Conservation (phyloP, 2,797 vertebrate genomes). For the Ciconia nigra region DNA sequence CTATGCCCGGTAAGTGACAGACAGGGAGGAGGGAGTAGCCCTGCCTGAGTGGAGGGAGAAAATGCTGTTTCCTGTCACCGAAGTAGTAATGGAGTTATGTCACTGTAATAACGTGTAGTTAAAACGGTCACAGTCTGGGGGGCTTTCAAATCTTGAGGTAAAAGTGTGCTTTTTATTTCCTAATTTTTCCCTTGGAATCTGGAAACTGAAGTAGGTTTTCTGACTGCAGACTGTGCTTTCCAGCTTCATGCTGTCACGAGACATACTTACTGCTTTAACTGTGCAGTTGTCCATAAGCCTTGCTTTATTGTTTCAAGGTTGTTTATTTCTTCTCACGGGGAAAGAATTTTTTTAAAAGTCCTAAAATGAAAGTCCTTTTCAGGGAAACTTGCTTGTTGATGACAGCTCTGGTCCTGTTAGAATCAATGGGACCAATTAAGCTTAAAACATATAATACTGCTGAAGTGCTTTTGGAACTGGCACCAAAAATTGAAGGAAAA, state of each 20-base stretch:
- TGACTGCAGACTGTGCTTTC: not conserved
- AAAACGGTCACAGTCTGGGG: not conserved
- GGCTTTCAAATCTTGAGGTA: not conserved
- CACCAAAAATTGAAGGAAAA: conserved; percentile 53
- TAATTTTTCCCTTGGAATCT: not conserved
- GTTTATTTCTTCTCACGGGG: conserved; percentile 14
- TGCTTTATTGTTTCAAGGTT: conserved; percentile 40
- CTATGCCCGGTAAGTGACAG: conserved; percentile 79
- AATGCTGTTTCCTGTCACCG: not conserved
- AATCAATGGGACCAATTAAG: conserved; percentile 33
- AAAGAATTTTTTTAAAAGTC: conserved; percentile 1
- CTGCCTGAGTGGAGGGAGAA: not conserved
- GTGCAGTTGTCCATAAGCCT: not conserved
- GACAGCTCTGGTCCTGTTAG: conserved; percentile 3
- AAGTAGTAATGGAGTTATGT: not conserved
- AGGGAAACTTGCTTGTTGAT: not conserved
- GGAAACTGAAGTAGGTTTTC: not conserved
- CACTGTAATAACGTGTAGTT: not conserved
- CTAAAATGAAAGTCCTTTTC: conserved; percentile 45
- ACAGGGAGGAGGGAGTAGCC: not conserved
- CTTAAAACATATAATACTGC: not conserved
- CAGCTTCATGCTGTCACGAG: not conserved
- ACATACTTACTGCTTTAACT: not conserved
- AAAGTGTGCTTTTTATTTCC: not conserved
- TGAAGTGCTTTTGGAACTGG: not conserved